Conservation (phyloP, 2,888 invertebrate genomes). For the Alloplasta piceator region DNA sequence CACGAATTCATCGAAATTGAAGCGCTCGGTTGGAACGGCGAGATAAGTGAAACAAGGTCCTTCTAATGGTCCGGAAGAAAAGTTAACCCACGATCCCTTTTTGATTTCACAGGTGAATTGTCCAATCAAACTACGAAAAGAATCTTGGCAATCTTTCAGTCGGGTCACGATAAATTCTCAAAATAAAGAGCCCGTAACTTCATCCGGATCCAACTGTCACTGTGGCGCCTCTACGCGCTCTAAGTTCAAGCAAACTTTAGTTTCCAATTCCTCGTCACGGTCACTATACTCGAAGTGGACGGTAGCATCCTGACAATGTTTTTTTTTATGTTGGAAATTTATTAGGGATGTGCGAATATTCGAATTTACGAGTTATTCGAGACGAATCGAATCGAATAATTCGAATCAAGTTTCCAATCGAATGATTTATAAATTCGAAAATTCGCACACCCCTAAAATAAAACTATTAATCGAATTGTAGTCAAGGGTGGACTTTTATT, state of each 20-base stretch:
- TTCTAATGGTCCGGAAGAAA: neutral
- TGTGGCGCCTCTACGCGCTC: slow-evolving; percentile 15
- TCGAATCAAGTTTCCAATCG: too few species aligned
- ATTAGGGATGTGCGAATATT: too few species aligned
- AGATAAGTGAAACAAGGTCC: too few species aligned
- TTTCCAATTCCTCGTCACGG: slow-evolving; percentile 54
- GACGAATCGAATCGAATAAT: too few species aligned
- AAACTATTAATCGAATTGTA: too few species aligned
- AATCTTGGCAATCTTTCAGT: slow-evolving; percentile 1
- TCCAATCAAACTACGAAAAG: slow-evolving; percentile 9
- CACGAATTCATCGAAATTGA: too few species aligned
- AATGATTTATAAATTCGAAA: too few species aligned
- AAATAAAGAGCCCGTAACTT: slow-evolving; percentile 8
- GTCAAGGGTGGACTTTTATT: too few species aligned
- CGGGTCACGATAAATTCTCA: slow-evolving; percentile 14
- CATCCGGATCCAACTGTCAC: too few species aligned
- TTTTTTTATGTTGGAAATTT: too few species aligned
- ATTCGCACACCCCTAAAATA: too few species aligned
- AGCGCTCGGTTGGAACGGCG: neutral
- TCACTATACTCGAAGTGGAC: slow-evolving; percentile 18
- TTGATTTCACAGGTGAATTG: slow-evolving; percentile 3
- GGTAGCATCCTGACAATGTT: slow-evolving; percentile 2
- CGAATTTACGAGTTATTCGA: too few species aligned
- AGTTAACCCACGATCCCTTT: neutral
- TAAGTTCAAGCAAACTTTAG: slow-evolving; percentile 50